These are phyloP conservation scores for Syndactyla subalaris DNA, from an alignment of 2,797 vertebrate genomes.

Conservation along the genomic window DNA sequence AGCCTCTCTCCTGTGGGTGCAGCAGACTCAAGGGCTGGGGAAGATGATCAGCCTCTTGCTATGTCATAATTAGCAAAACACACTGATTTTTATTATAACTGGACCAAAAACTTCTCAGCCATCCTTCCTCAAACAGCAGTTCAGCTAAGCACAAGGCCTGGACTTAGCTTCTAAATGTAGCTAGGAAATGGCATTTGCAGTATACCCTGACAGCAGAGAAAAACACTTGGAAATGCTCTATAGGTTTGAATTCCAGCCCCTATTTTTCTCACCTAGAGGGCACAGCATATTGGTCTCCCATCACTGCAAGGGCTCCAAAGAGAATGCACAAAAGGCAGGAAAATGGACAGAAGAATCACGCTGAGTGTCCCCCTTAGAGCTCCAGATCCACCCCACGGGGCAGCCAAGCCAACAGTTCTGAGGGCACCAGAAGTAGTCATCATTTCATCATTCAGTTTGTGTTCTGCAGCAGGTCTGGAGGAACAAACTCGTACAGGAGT, in stretches of 20 bases:
- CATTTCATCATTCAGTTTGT: conserved; percentile 41
- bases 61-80: conserved; percentile 30
- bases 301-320: conserved; percentile 10
- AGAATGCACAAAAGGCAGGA: conserved; percentile 47
- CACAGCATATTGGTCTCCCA: conserved; percentile 18
- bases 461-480: conserved; percentile 69
- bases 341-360: conserved; percentile 18
- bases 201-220: conserved; percentile 10
- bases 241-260: conserved; percentile 39
- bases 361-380: conserved; percentile 26
- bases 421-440: conserved; percentile 62
- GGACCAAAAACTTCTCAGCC: conserved; percentile 49
- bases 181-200: conserved; percentile 57
- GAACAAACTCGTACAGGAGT: conserved; percentile 50
- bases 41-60: conserved; percentile 42
- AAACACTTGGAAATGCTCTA: conserved; percentile 28
- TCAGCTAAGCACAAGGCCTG: conserved; percentile 52
- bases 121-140: conserved; percentile 63
- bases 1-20: background rate
- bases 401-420: conserved; percentile 57
- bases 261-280: conserved; percentile 39
- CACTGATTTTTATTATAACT: conserved; percentile 40
- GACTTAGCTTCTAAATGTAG: conserved; percentile 57
- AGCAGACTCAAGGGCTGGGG: background rate
- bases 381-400: background rate